Base-by-base conservation (phyloP, 2,113 vertebrate species). In the Plecturocebus donacophilus region DNA sequence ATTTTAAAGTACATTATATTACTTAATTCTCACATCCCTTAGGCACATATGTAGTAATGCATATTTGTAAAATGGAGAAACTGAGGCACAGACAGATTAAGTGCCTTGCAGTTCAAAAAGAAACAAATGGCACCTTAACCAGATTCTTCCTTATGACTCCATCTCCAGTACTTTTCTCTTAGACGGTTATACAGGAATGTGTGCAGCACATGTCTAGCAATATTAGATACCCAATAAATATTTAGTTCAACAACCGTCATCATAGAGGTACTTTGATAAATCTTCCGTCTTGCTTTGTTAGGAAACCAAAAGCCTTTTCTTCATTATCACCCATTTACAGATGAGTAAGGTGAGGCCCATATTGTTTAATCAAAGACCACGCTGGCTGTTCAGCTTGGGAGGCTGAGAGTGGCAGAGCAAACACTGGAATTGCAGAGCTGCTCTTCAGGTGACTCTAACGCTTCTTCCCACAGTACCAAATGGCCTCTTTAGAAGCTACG, bases 391-490 rank as follows among this genome's bases (percentile, higher is more conserved):
- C 58, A 56, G 35, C 17, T 25, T 8, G 13, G 79, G 58, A 35
- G 73, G 10, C 89, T 73, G 40, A 32, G 21, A 27, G 12, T 42
- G 58, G 83, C 47, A 25, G 11, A 38, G 64, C 9, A 25, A 45
- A 52, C 6, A 0, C 14, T 17, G 32, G 16, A 49, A 45, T 0
- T 14, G 23, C 6, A 21, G 47, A 21, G 7, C 19, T 94, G 17
- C 19, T 8, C 0, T n/a, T 32, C 23, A 4, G n/a, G 47, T 61
- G 77, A 25, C 54, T 32, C 1, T 8, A 3, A 13, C 0, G 23
- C 14, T 56, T 2, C 8, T 68, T 58, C 73, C 45, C 73, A 16
- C 3, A 8, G 27, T 49, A 35, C 32, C 30, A 25, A 12, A 56
- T 6, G 45, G 38, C 45, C 38, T 52, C 66, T 52, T 66, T 23